phyloP scores from a whole-genome alignment of 2,113 vertebrate genomes.

The Amia ocellicauda region DNA sequence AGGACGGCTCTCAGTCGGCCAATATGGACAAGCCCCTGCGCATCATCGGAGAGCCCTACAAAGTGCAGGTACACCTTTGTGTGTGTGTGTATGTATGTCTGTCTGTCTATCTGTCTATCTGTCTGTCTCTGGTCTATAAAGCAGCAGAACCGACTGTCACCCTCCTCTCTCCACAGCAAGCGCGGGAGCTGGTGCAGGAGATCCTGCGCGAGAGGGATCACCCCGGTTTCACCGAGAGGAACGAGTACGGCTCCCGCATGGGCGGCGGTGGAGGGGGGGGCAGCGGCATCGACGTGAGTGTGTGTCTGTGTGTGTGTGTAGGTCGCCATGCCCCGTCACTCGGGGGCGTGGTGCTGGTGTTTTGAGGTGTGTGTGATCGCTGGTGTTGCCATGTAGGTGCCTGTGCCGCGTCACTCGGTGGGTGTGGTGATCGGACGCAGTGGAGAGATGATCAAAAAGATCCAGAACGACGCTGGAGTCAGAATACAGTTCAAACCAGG shows the following conservation, averaged over 20 bases:
- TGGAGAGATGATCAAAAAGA: conserved; percentile 94
- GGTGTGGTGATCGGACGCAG: conserved; percentile 86
- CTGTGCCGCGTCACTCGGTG: conserved; percentile 85
- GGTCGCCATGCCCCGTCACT: no score
- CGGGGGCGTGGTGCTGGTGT: not conserved
- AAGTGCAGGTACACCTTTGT: conserved; percentile 79
- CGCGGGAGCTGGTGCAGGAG: conserved; percentile 90
- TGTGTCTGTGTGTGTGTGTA: not conserved
- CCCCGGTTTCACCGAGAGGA: conserved; percentile 76
- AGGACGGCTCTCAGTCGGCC: conserved; percentile 84
- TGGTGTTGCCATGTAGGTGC: conserved; percentile 67
- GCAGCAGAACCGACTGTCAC: no score
- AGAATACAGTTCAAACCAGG: conserved; percentile 94
- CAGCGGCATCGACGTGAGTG: conserved; percentile 59
- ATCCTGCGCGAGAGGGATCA: conserved; percentile 83
- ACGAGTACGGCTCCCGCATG: conserved; percentile 77
- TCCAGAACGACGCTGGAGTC: conserved; percentile 86
- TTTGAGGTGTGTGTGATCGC: not conserved
- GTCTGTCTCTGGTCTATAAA: not conserved
- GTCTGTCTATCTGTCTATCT: accelerated
- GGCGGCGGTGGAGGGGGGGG: conserved; percentile 59
- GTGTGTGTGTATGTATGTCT: not conserved
- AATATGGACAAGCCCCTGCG: conserved; percentile 87
- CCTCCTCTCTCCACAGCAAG: conserved; percentile 70
- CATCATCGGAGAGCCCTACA: conserved; percentile 89